These are phyloP conservation scores for Caerostris darwini DNA, from an alignment of 1,140 invertebrate genomes.

Conservation along the genomic window DNA sequence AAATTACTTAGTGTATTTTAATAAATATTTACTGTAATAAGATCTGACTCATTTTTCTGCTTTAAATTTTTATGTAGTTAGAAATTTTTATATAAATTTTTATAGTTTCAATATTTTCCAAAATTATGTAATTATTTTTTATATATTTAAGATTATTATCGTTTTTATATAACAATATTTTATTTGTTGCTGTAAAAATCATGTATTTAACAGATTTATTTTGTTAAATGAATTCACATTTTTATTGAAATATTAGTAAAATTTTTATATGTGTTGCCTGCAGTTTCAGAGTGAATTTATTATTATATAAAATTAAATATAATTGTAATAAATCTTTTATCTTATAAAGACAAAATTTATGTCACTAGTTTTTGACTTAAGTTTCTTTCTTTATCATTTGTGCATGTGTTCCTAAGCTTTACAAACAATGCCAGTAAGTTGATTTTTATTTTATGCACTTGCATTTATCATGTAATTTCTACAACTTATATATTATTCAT, in stretches of 20 bases:
- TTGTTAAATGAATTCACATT: neutral
- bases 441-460: neutral
- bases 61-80: constrained; percentile 20
- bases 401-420: constrained; percentile 15
- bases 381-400: neutral
- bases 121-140: constrained; percentile 8
- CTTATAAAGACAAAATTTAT: neutral
- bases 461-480: constrained; percentile 1
- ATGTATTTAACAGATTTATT: constrained; percentile 12
- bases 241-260: neutral
- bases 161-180: neutral
- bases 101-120: constrained; percentile 20
- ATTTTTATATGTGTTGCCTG: neutral
- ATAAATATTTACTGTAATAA: neutral
- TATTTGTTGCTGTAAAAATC: constrained; percentile 27
- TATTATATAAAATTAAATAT: neutral
- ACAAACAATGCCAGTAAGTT: neutral
- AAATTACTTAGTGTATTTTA: neutral
- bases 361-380: neutral
- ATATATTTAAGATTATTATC: constrained; percentile 29
- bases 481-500: neutral
- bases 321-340: neutral
- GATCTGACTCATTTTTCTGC: constrained; percentile 3
- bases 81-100: neutral
- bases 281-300: neutral